Evolutionary conservation across 2,113 vertebrate species (phyloP), one percentile per base, ranked within the genome.

Genomic region (Prolemur simus): DNA sequence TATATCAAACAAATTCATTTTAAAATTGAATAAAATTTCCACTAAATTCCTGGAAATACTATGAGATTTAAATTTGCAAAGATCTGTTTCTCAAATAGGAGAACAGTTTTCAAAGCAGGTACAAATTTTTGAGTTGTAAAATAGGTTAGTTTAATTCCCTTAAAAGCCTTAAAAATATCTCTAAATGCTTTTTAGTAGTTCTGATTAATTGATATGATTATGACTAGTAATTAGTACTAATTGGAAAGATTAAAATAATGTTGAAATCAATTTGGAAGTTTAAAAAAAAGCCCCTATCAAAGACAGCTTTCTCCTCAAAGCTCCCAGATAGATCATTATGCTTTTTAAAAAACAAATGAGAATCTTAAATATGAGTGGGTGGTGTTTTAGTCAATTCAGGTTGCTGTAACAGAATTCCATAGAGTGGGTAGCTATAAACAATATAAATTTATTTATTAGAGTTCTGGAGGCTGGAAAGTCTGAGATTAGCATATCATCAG

Each of bases 41-140:
- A 73, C 15, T 60, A 80, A 96, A 47, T 80, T 88, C 39, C 32
- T 91, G 3, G 42, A 87, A 77, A 68, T 91, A 64, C 39, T 64
- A 5, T 52, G 73, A 91, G 56, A 93, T 77, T 34, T 47, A 95
- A 47, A 94, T 83, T 91, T 92, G 18, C 10, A 87, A 87, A 78
- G 10, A 68, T 92, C 7, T 78, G 21, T 93, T 95, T 96, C 54
- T 87, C 13, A 95, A 63, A n/a, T 95, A 58, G 91, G 56, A 29
- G 86, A 71, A 45, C 63, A 73, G 34, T 49, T 66, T 87, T 58
- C 21, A 66, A 69, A 78, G 47, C 15, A 82, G 47, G 12, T 81
- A 68, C n/a, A 71, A 20, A 45, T 69, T 95, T 89, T 47, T 5
- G 8, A 86, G 29, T 78, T 95, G 11, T 49, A 86, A 82, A 95